These are phyloP conservation scores for Pelagia noctiluca DNA, from an alignment of 30 jellyfish, hydroid and myxozoan genomes.

Conservation along the genomic window DNA sequence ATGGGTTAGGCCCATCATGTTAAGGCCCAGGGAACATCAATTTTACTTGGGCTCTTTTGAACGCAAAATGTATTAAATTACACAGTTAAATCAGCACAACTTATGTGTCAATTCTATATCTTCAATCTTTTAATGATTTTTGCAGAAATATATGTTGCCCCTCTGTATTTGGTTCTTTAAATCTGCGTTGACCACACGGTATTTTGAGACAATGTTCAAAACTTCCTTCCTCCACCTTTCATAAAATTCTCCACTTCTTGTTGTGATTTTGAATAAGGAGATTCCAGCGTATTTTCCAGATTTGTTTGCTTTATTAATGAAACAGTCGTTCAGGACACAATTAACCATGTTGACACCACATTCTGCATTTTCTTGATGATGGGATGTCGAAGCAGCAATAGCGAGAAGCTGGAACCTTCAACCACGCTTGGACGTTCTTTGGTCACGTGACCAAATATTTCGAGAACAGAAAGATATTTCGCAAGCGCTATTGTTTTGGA, in stretches of 20 bases:
- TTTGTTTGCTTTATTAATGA: constrained; percentile 11
- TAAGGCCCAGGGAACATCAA: background rate
- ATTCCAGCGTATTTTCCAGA: constrained; percentile 49
- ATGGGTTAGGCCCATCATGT: background rate
- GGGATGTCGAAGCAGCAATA: too few species aligned
- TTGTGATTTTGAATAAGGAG: constrained; percentile 17
- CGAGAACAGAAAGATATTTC: constrained; percentile 25
- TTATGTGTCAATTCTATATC: background rate
- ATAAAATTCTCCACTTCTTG: constrained; percentile 15
- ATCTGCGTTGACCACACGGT: constrained; percentile 10
- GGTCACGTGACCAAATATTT: constrained; percentile 18
- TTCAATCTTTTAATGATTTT: background rate
- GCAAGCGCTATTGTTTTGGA: constrained; percentile 19
- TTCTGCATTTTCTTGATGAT: too few species aligned
- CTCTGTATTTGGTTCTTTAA: constrained; percentile 11
- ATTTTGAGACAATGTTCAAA: constrained; percentile 33
- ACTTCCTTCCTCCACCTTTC: constrained; percentile 46
- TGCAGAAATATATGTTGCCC: constrained; percentile 11
- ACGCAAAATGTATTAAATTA: background rate
- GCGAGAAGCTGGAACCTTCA: too few species aligned
- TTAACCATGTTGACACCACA: constrained; percentile 45
- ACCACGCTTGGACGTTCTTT: constrained; percentile 18
- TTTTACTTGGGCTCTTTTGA: too few species aligned
- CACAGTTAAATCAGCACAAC: background rate
- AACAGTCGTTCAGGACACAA: constrained; percentile 23